Conservation (phyloP, 1,140 invertebrate genomes). For the Himalopsyche phryganea region DNA sequence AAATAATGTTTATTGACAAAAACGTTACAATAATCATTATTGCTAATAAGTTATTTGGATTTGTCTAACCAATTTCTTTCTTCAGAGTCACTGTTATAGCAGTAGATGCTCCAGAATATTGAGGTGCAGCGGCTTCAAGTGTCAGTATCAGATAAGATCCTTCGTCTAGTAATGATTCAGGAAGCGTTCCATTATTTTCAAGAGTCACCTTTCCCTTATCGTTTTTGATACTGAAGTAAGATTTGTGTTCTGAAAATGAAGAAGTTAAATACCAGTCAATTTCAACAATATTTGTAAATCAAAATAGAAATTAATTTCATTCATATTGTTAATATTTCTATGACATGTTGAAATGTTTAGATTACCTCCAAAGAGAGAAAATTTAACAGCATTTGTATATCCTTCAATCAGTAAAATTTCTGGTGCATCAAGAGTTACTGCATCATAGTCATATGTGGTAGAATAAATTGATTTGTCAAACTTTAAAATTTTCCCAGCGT, state of each 20-base stretch:
- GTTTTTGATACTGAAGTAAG: background rate
- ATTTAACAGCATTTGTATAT: conserved; percentile 12
- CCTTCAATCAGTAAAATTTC: conserved; percentile 14
- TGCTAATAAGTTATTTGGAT: background rate
- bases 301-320: too few relatives aligned
- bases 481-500: conserved; percentile 4
- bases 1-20: too few relatives aligned
- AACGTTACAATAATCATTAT: too few relatives aligned
- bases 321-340: too few relatives aligned
- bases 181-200: background rate
- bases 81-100: background rate
- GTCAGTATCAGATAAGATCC: conserved; percentile 4
- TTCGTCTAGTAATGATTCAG: conserved; percentile 9
- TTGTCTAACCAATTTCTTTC: background rate
- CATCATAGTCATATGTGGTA: conserved; percentile 2
- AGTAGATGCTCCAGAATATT: background rate
- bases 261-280: too few relatives aligned
- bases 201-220: background rate
- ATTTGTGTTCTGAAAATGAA: conserved; percentile 8
- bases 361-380: conserved; percentile 15
- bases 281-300: too few relatives aligned
- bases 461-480: conserved; percentile 11
- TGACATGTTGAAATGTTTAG: background rate
- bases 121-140: conserved; percentile 1
- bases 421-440: background rate